Percentiles rank a stretch among this genome's conserved stretches.
phyloP scores from a whole-genome alignment of 2,113 vertebrate genomes.

The Nannobrachium achirus region DNA sequence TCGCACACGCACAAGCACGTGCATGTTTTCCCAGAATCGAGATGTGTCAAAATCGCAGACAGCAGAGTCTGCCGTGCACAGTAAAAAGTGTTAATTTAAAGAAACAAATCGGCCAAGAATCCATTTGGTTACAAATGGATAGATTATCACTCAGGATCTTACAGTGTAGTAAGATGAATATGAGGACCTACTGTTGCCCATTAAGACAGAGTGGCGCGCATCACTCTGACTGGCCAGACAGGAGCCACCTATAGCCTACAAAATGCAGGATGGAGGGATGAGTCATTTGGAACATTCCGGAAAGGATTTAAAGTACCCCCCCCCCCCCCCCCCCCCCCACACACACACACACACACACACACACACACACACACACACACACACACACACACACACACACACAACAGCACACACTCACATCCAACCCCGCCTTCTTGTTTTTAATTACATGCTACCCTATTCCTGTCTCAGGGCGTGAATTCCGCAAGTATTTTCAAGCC shows the following conservation, averaged over 20 bases:
- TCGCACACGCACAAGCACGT: no score
- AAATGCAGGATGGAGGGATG: constrained; percentile 65
- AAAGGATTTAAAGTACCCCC: constrained; percentile 65
- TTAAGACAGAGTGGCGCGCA: constrained; percentile 61
- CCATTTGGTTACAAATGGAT: no score
- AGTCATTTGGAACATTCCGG: constrained; percentile 74
- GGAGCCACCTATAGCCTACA: constrained; percentile 65
- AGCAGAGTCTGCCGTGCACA: constrained; percentile 31
- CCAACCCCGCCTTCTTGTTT: constrained; percentile 48
- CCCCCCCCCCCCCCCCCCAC: constrained; percentile 14
- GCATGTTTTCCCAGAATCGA: no score
- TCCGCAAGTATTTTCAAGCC: constrained; percentile 60
- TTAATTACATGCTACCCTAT: constrained; percentile 81
- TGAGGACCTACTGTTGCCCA: constrained; percentile 46
- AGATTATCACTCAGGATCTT: no score
- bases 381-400: no score
- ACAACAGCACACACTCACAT: no score
- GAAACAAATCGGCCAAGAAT: no score
- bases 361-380: constrained; percentile 16
- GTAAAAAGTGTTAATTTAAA: no score
- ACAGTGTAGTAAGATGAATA: no score
- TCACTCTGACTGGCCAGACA: constrained; percentile 50
- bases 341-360: constrained; percentile 25
- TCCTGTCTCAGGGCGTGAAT: constrained; percentile 71
- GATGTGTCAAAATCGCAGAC: constrained; percentile 32